These are phyloP conservation scores for Aricia artaxerxes DNA, from an alignment of 2,888 invertebrate species.

Conservation along the genomic window DNA sequence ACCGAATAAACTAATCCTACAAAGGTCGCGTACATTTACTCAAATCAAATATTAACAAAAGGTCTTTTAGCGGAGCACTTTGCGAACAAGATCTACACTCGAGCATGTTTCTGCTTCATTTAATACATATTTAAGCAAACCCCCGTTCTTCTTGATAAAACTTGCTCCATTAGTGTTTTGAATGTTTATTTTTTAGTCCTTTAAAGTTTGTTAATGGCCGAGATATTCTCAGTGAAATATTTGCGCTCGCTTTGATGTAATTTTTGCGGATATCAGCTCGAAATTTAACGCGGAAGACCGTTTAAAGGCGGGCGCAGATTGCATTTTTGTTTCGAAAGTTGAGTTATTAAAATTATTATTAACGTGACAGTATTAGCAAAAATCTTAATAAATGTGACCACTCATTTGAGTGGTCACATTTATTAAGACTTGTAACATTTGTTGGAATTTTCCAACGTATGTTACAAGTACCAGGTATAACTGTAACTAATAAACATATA, in stretches of 20 bases:
- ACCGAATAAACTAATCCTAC: constrained; percentile 19
- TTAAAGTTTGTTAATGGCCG: constrained; percentile 39
- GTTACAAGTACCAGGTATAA: too few species aligned
- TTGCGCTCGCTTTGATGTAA: constrained; percentile 35
- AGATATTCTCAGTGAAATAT: constrained; percentile 39
- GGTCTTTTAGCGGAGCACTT: constrained; percentile 33
- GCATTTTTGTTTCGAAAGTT: too few species aligned
- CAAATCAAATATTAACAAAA: constrained; percentile 34
- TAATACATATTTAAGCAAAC: constrained; percentile 29
- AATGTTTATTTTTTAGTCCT: constrained; percentile 39
- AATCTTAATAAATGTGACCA: too few species aligned
- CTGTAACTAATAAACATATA: too few species aligned
- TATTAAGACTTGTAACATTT: too few species aligned
- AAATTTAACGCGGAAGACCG: constrained; percentile 2
- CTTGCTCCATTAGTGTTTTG: constrained; percentile 41
- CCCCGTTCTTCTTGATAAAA: constrained; percentile 29
- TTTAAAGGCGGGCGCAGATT: not conserved
- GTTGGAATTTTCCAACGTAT: too few species aligned
- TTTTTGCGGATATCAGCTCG: not conserved
- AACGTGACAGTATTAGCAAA: too few species aligned
- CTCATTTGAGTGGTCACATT: too few species aligned
- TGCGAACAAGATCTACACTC: constrained; percentile 21
- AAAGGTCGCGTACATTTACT: constrained; percentile 30
- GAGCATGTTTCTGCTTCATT: constrained; percentile 18
- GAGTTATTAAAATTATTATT: too few species aligned